These are phyloP conservation scores for Danio tinwini DNA, from an alignment of 2,797 vertebrate species.

Conservation along the genomic window DNA sequence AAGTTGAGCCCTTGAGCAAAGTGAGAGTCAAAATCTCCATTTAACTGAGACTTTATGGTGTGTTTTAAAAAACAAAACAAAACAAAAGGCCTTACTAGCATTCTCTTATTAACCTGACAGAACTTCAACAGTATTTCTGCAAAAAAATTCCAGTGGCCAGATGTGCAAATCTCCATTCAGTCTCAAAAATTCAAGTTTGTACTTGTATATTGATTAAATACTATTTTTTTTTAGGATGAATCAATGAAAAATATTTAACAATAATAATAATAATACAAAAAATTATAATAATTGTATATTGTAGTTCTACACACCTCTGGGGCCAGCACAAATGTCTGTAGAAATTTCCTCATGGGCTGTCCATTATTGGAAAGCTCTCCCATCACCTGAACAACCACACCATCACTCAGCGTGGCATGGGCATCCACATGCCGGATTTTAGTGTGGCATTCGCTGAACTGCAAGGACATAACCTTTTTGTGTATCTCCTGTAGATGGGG, in stretches of 20 bases:
- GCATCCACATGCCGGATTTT: constrained; percentile 98
- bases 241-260: no score
- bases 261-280: no score
- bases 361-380: constrained; percentile 97
- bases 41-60: not conserved
- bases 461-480: constrained; percentile 98
- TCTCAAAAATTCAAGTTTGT: not conserved
- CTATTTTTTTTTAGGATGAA: not conserved
- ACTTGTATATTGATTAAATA: not conserved
- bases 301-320: constrained; percentile 84
- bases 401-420: constrained; percentile 94
- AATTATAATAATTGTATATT: constrained; percentile 21
- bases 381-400: constrained; percentile 97
- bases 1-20: no score
- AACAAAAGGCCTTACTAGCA: not conserved
- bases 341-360: constrained; percentile 98
- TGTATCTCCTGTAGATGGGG: constrained; percentile 87
- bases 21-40: not conserved
- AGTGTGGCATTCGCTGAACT: constrained; percentile 99
- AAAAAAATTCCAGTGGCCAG: not conserved
- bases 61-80: not conserved
- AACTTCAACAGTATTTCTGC: not conserved
- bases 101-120: not conserved
- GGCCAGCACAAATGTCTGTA: constrained; percentile 98
- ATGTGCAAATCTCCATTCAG: not conserved